A percentile compares a stretch with the other conserved stretches of the same genome.
These are phyloP conservation scores for Luscinia megarhynchos DNA, from an alignment of 2,797 vertebrate species.

Conservation along the genomic window DNA sequence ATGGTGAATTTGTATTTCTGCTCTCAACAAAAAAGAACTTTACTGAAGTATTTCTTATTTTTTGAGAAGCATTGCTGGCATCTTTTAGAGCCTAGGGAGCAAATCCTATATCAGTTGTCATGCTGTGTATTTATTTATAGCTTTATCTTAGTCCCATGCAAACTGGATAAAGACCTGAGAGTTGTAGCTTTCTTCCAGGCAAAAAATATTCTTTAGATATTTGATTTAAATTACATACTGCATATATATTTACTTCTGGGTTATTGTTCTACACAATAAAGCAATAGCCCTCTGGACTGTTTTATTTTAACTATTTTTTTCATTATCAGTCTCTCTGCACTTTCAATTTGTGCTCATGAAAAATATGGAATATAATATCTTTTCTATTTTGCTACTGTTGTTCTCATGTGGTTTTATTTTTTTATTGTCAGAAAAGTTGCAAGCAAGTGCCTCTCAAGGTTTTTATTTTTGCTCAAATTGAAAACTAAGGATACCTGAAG, in stretches of 20 bases:
- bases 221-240: not conserved
- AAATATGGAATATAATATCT: not conserved
- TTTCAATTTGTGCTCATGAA: not conserved
- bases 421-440: not conserved
- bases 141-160: not conserved
- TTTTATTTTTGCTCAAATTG: not conserved
- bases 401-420: not conserved
- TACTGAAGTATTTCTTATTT: not conserved
- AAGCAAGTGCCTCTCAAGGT: not conserved
- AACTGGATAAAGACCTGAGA: not conserved
- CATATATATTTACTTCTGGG: not conserved
- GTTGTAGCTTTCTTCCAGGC: not conserved
- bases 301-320: not conserved
- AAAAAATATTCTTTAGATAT: not conserved
- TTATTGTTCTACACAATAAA: not conserved
- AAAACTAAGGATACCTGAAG: not conserved
- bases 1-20: not conserved
- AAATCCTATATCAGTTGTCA: not conserved
- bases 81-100: not conserved
- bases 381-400: not conserved
- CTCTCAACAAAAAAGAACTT: not conserved
- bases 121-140: not conserved
- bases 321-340: not conserved
- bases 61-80: not conserved
- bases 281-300: not conserved